Base-by-base conservation (phyloP, 1,140 invertebrate genomes). In the Leptopilina clavipes region DNA sequence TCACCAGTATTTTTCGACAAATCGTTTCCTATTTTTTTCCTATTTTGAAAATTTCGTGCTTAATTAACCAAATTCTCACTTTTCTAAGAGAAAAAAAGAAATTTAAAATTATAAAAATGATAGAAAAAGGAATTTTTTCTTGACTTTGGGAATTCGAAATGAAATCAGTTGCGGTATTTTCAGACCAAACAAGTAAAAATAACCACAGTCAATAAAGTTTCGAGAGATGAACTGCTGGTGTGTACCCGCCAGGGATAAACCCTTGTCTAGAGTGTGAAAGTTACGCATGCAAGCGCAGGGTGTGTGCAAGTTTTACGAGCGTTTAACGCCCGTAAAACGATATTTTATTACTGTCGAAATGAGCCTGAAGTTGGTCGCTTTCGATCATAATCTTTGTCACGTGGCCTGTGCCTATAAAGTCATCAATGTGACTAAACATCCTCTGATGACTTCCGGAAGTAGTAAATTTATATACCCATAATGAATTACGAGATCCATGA, bases 241-340 rank as follows among this genome's bases (percentile, higher is more conserved):
- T 45, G 54, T 70, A 72, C 77, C 80, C 79, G 71, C 76, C 72
- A 76, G 79, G 79, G 81, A 82, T 78, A 78, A 78, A 78, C 77
- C 77, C 78, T 75, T 76, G 74, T 81, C 79, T 80, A 74, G 74
- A 76, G 79, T 73, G 73, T 78, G 65, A 78, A 72, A 76, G 75
- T 79, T 82, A 82, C 77, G 79, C 77, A 79, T 80, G 81, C 77
- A 75, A 74, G 75, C 76, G 75, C 76, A 45, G 76, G 74, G 81
- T 79, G 81, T 80, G 83, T 72, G 78, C 44, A 73, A 80, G 75
- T 81, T 88, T 88, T 88, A 87, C 85, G 87, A 88, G 79, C 85
- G 74, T 84, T 87, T 87, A 88, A 84, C 85, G 82, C 80, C 80
- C 86, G 85, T 81, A 83, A 83, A 83, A 72, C 76, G 79, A 78